Evolutionary conservation across 2,888 invertebrate genomes (phyloP).

Genomic region (Asteroscopus sphinx): DNA sequence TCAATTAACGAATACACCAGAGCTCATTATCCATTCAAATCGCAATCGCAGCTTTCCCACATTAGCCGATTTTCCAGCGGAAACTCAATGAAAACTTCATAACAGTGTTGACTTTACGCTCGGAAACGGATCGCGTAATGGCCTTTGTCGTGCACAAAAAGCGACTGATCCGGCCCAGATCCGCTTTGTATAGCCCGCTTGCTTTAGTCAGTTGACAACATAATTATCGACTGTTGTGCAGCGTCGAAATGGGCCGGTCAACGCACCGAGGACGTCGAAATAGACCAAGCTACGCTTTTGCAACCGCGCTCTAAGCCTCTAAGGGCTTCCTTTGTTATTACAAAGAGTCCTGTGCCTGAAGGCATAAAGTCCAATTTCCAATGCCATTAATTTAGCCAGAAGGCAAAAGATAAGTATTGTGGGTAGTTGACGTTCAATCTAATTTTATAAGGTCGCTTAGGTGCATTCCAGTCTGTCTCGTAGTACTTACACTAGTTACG

Average conservation of each 20-base stretch:
- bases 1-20: constrained; percentile 83
- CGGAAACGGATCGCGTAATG: constrained; percentile 86
- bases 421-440: constrained; percentile 43
- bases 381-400: constrained; percentile 11
- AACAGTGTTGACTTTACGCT: constrained; percentile 85
- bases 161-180: constrained; percentile 85
- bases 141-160: constrained; percentile 87
- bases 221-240: constrained; percentile 81
- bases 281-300: constrained; percentile 61
- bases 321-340: constrained; percentile 58
- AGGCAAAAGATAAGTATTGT: constrained; percentile 40
- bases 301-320: constrained; percentile 59
- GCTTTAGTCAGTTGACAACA: constrained; percentile 85
- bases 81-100: constrained; percentile 86
- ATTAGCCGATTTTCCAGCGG: constrained; percentile 82
- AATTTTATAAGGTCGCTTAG: constrained; percentile 45
- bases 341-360: constrained; percentile 30
- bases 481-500: constrained; percentile 29
- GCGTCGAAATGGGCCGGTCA: constrained; percentile 77
- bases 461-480: constrained; percentile 29
- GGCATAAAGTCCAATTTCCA: constrained; percentile 43
- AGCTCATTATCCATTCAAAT: constrained; percentile 87
- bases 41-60: constrained; percentile 81
- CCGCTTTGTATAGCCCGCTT: constrained; percentile 83
- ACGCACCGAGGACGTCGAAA: constrained; percentile 70